Percentiles rank a stretch among this genome's conserved stretches.
Evolutionary conservation across 2,888 invertebrate genomes (phyloP).

Genomic region (Pachydiplax longipennis): DNA sequence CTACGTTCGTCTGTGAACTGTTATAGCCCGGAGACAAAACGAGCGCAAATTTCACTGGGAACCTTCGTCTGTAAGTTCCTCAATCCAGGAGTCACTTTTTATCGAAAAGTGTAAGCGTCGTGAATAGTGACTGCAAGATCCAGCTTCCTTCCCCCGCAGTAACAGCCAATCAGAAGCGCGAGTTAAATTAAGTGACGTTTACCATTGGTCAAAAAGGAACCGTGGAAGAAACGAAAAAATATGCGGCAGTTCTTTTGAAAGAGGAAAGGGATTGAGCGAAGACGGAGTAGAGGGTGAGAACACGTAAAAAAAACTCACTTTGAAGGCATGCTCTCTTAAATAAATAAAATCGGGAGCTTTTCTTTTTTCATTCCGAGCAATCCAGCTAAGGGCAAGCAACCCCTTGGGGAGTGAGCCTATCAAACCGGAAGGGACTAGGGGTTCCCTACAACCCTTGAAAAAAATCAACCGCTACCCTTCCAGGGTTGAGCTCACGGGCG

Average conservation of each 20-base stretch:
- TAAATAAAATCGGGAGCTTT: not conserved
- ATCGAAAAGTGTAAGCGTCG: not conserved
- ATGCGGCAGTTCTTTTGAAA: not conserved
- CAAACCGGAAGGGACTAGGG: constrained; percentile 22
- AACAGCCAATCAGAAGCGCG: not conserved
- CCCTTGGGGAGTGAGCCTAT: constrained; percentile 14
- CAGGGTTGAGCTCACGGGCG: constrained; percentile 1
- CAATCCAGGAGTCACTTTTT: not conserved
- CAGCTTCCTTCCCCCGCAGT: not conserved
- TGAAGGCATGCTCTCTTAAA: not conserved
- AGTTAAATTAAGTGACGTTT: not conserved
- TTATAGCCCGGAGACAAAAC: no score
- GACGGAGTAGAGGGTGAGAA: not conserved
- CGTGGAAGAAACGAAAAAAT: not conserved
- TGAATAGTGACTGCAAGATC: not conserved
- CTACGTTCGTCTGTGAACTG: no score
- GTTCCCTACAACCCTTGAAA: constrained; percentile 1
- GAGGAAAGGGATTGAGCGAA: not conserved
- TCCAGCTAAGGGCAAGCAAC: constrained; percentile 17
- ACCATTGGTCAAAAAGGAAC: not conserved
- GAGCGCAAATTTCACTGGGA: no score
- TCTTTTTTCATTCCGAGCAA: not conserved
- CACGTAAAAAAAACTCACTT: not conserved
- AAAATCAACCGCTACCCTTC: constrained; percentile 2
- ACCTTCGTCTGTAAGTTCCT: no score